Evolutionary conservation across 2,888 invertebrate genomes (phyloP).

Genomic region (Xanthorhoe spadicearia): DNA sequence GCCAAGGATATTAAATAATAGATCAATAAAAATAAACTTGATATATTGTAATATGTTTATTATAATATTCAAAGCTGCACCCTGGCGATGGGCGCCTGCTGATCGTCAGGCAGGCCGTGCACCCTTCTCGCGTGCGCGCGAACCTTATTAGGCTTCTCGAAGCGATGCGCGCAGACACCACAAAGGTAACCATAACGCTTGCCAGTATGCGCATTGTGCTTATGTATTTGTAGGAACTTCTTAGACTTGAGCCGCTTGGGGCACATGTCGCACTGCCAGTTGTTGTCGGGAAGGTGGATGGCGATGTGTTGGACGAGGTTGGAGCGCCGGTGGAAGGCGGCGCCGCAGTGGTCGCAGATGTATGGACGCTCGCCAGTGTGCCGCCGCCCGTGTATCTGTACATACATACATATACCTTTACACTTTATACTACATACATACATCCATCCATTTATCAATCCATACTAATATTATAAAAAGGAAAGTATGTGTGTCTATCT

Average conservation of each 20-base stretch:
- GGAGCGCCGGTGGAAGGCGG: constrained; percentile 72
- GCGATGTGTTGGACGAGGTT: constrained; percentile 77
- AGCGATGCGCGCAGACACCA: constrained; percentile 70
- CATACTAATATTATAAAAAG: too few relatives aligned
- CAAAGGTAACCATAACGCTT: constrained; percentile 74
- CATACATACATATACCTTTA: too few relatives aligned
- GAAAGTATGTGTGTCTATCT: too few relatives aligned
- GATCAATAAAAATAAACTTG: too few relatives aligned
- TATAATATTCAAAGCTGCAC: constrained; percentile 52
- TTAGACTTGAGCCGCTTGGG: constrained; percentile 74
- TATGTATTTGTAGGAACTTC: constrained; percentile 79
- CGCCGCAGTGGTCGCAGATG: constrained; percentile 76
- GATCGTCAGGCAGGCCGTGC: constrained; percentile 69
- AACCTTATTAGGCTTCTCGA: constrained; percentile 78
- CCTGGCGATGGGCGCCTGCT: constrained; percentile 66
- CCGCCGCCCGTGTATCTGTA: constrained; percentile 73
- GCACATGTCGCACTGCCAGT: constrained; percentile 76
- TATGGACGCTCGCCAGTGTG: constrained; percentile 77
- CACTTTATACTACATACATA: too few relatives aligned
- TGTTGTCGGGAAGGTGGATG: constrained; percentile 74
- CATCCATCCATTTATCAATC: too few relatives aligned
- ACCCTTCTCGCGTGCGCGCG: constrained; percentile 68
- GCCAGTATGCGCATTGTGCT: constrained; percentile 78
- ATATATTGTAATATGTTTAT: too few relatives aligned
- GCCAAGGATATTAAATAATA: too few relatives aligned